Base-by-base conservation (phyloP, 2,797 vertebrate genomes). In the Galagoides demidoff region DNA sequence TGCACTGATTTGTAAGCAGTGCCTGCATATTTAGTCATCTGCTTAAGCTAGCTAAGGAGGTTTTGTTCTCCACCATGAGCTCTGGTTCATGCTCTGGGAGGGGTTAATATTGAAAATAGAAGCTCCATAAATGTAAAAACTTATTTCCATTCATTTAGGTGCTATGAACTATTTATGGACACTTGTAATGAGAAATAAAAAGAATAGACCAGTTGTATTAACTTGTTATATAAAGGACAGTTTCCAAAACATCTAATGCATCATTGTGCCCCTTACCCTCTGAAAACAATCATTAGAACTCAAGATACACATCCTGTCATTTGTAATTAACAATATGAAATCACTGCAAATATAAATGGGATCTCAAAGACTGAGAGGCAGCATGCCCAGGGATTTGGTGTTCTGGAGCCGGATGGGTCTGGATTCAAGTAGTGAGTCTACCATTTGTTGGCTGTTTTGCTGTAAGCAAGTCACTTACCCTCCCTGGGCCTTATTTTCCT, bases 211-310 rank as follows among this genome's bases (percentile, higher is more conserved):
- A 49, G n/a, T 49, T 52, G 5, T 74, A 95, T 66, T 68, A 78
- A 64, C 22, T 59, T 77, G 57, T 37, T 84, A 63, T 16, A 37
- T 59, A 83, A 95, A 92, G 37, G 57, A 7, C 8, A 34, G 57
- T 71, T 89, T 89, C 70, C 31, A 74, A 79, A 93, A 95, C 6
- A 9, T 74, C 16, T 74, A 61, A 73, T 57, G 81, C 64, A 20
- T 95, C 27, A 45, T 74, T 79, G 22, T 2, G 39, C 88, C 25
- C 57, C 25, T 82, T 96, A 0, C 9, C 81, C 74, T 95, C 70
- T 90, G 55, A 63, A 77, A 94, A 87, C n/a, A 88, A 85, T 55
- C 17, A 37, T 74, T 84, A 23, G 52, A 73, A 61, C 13, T 93
- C 76, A 81, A 55, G 71, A 81, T 0, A 31, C 43, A 89, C 19